Evolutionary conservation across 2,888 invertebrate species (phyloP).

Genomic region (Scaeva pyrastri): DNA sequence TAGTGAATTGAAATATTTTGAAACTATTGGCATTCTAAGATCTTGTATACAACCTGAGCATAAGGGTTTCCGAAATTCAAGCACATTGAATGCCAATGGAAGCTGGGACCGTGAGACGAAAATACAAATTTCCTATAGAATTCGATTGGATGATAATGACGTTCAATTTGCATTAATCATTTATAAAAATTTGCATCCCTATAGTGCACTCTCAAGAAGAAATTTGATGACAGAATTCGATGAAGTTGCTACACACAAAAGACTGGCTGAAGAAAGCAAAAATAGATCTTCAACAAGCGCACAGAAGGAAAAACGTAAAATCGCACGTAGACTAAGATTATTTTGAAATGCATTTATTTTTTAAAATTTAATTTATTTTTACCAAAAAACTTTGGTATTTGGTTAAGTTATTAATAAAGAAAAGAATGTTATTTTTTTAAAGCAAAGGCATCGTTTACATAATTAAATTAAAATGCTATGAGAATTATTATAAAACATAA

Average conservation of each 20-base stretch:
- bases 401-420: constrained; percentile 48
- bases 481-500: too few species aligned
- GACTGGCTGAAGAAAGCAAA: constrained; percentile 22
- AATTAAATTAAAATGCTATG: not conserved
- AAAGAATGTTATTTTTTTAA: constrained; percentile 19
- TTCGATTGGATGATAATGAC: constrained; percentile 77
- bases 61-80: constrained; percentile 40
- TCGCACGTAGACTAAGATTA: constrained; percentile 62
- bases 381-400: constrained; percentile 44
- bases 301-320: constrained; percentile 57
- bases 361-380: constrained; percentile 40
- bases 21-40: constrained; percentile 76
- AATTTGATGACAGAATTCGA: constrained; percentile 79
- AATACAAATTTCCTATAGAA: constrained; percentile 79
- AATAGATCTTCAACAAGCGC: constrained; percentile 1
- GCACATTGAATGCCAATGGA: constrained; percentile 52
- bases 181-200: constrained; percentile 78
- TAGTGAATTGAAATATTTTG: constrained; percentile 77
- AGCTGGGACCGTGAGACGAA: constrained; percentile 78
- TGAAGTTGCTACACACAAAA: constrained; percentile 60
- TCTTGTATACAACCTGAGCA: constrained; percentile 61
- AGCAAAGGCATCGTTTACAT: not conserved
- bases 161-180: constrained; percentile 80
- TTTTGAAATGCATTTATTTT: constrained; percentile 54
- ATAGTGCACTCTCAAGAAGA: constrained; percentile 73